Percentiles rank a stretch among this genome's conserved stretches.
phyloP scores from a whole-genome alignment of 2,888 invertebrate genomes.

The Trissoscelio sp. region DNA sequence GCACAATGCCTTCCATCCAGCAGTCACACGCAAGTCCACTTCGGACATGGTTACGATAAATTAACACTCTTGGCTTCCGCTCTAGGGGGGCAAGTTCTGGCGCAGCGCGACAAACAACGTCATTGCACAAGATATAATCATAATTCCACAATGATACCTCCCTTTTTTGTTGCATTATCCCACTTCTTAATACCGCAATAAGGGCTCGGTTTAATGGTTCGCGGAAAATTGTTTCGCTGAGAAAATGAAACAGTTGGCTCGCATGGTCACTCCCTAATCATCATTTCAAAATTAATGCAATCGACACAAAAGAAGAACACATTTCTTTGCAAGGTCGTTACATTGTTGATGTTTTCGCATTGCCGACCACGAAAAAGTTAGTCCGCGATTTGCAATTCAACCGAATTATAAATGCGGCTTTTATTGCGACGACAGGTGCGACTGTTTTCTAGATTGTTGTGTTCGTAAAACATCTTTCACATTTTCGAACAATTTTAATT shows the following conservation, averaged over 20 bases:
- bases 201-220: slow-evolving; percentile 19
- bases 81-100: slow-evolving; percentile 20
- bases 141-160: slow-evolving; percentile 31
- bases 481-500: too few relatives aligned
- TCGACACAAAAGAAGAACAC: not conserved
- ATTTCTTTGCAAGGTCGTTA: slow-evolving; percentile 1
- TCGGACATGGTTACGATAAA: slow-evolving; percentile 73
- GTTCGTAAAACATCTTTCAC: too few relatives aligned
- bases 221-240: slow-evolving; percentile 18
- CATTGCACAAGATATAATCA: slow-evolving; percentile 27
- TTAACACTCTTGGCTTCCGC: slow-evolving; percentile 70
- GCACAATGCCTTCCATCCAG: slow-evolving; percentile 56
- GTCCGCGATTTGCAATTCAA: not conserved
- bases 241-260: slow-evolving; percentile 19
- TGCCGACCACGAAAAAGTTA: not conserved
- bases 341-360: not conserved
- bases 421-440: slow-evolving; percentile 1
- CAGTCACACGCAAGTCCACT: slow-evolving; percentile 74
- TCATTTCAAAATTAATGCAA: slow-evolving; percentile 7
- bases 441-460: not conserved
- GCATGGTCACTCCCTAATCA: not conserved
- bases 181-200: slow-evolving; percentile 30
- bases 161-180: slow-evolving; percentile 13
- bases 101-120: slow-evolving; percentile 31
- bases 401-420: slow-evolving; percentile 1